Percentiles rank a stretch among this genome's conserved stretches.
These are phyloP conservation scores for Dreissena polymorpha DNA, from an alignment of 1,140 invertebrate species.

Conservation along the genomic window DNA sequence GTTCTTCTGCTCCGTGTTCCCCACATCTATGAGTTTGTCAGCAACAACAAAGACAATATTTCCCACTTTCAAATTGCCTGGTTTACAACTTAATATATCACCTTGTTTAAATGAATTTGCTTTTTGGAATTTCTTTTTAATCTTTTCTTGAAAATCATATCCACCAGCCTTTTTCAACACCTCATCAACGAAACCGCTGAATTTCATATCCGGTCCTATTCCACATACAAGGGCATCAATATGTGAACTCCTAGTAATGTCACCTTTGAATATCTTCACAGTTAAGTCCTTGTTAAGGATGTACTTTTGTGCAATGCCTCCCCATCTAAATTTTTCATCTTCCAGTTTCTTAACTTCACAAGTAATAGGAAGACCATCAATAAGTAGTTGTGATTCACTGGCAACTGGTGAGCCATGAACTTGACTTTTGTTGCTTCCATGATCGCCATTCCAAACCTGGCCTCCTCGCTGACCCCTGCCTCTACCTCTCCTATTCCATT, in stretches of 20 bases:
- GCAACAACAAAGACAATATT: constrained; percentile 9
- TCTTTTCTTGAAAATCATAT: not conserved
- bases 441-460: not conserved
- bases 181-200: constrained; percentile 7
- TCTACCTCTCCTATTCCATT: not conserved
- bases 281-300: constrained; percentile 2
- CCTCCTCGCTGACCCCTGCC: not conserved
- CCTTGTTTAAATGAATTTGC: not conserved
- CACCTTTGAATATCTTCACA: constrained; percentile 23
- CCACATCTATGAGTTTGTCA: not conserved
- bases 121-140: not conserved
- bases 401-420: no score
- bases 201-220: not conserved
- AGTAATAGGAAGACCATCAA: not conserved
- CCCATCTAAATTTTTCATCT: constrained; percentile 22
- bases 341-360: not conserved
- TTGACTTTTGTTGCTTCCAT: not conserved
- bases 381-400: not conserved
- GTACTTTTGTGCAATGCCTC: constrained; percentile 6
- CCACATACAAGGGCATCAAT: constrained; percentile 39
- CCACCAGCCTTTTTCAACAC: constrained; percentile 23
- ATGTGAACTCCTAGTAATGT: constrained; percentile 9
- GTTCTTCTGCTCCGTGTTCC: not conserved
- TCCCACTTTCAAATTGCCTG: constrained; percentile 4
- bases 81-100: constrained; percentile 28